A percentile compares a stretch with the other conserved stretches of the same genome.
Conservation (phyloP, 2,888 invertebrate species). For the Coelogynopora nodosa region DNA sequence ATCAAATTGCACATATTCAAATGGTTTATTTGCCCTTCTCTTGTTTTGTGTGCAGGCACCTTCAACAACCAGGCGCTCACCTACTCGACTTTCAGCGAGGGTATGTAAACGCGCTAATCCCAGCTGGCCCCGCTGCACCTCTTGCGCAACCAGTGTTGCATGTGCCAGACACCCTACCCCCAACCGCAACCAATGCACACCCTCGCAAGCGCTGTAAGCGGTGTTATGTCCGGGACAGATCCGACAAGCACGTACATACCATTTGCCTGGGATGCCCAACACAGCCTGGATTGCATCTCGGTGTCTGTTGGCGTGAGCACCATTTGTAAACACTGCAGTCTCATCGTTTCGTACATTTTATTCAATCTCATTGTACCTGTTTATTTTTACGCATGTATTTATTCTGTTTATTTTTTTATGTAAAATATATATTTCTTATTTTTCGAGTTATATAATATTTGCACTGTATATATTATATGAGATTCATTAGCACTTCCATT, state of each 20-base stretch:
- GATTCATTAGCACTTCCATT: not conserved
- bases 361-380: not conserved
- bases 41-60: not conserved
- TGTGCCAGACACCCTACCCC: not conserved
- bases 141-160: not conserved
- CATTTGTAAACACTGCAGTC: not conserved
- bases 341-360: not conserved
- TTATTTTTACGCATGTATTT: not conserved
- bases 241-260: not conserved
- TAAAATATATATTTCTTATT: not conserved
- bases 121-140: not conserved
- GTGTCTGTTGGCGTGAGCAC: slow-evolving; percentile 13
- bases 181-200: not conserved
- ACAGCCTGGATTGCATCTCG: not conserved
- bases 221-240: not conserved
- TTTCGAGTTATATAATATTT: not conserved
- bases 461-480: not conserved
- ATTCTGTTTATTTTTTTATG: not conserved
- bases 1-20: not conserved
- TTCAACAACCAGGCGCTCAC: not conserved
- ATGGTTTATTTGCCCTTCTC: not conserved
- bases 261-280: not conserved
- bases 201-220: slow-evolving; percentile 14
- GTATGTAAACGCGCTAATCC: not conserved
- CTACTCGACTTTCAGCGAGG: not conserved